Conservation (phyloP, 2,113 vertebrate species). For the Erinaceus europaeus region DNA sequence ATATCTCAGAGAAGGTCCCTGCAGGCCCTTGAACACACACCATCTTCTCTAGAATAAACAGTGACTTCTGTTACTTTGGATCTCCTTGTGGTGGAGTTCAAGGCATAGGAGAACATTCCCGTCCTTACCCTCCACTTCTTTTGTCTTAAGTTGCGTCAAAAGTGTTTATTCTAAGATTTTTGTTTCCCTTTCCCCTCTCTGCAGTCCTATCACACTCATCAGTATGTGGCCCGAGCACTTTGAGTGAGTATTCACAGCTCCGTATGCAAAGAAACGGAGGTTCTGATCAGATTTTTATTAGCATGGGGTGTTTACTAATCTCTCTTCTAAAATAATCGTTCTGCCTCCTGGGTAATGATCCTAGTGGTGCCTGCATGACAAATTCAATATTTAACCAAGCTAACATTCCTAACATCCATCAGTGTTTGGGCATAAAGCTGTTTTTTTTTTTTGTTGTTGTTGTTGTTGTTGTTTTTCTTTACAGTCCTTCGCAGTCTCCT, state of each 20-base stretch:
- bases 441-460: not conserved
- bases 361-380: conserved; percentile 44
- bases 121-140: not conserved
- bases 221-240: conserved; percentile 99
- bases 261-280: not conserved
- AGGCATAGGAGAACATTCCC: conserved; percentile 26
- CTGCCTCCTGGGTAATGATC: conserved; percentile 32
- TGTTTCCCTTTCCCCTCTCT: conserved; percentile 79
- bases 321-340: conserved; percentile 44
- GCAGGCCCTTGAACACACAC: not conserved
- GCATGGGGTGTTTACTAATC: conserved; percentile 51
- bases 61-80: conserved; percentile 48
- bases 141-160: conserved; percentile 67
- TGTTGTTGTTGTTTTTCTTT: conserved; percentile 47
- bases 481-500: conserved; percentile 92
- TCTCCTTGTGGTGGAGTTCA: conserved; percentile 18
- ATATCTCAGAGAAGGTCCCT: not conserved
- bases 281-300: conserved; percentile 11
- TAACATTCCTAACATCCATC: not conserved
- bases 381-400: conserved; percentile 62
- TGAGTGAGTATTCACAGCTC: conserved; percentile 91
- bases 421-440: not conserved
- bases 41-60: not conserved
- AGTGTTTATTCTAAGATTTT: conserved; percentile 76
- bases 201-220: conserved; percentile 98